Percentiles rank a stretch among this genome's conserved stretches.
Conservation (phyloP, 2,797 vertebrate genomes). For the Potorous gilbertii region DNA sequence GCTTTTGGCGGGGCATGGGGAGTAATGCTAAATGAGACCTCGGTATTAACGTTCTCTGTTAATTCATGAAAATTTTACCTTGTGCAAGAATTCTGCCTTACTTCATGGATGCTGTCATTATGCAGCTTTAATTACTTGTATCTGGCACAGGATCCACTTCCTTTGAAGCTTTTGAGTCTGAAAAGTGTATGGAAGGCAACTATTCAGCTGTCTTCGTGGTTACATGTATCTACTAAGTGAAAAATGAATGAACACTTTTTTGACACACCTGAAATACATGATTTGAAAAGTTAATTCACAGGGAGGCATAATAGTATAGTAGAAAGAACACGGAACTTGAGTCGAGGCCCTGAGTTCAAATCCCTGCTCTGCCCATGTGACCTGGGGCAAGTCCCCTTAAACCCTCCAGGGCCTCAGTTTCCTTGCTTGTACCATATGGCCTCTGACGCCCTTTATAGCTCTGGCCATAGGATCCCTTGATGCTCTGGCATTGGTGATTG, state of each 20-base stretch:
- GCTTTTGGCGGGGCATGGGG: too few species aligned
- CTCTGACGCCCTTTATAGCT: background rate
- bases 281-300: background rate
- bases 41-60: background rate
- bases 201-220: background rate
- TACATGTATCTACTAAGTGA: background rate
- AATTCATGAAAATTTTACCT: background rate
- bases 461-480: background rate
- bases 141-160: background rate
- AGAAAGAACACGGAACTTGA: background rate
- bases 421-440: background rate
- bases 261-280: background rate
- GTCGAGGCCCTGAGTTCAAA: background rate
- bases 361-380: background rate
- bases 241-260: background rate
- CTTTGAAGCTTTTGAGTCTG: background rate
- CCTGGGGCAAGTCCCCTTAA: background rate
- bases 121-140: background rate
- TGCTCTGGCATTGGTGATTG: background rate
- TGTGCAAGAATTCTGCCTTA: background rate
- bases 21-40: background rate
- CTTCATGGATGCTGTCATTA: background rate
- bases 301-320: background rate
- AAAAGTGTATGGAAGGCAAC: background rate
- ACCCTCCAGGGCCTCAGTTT: background rate